Evolutionary conservation across 2,797 vertebrate genomes (phyloP).

Genomic region (Podarcis lilfordi): DNA sequence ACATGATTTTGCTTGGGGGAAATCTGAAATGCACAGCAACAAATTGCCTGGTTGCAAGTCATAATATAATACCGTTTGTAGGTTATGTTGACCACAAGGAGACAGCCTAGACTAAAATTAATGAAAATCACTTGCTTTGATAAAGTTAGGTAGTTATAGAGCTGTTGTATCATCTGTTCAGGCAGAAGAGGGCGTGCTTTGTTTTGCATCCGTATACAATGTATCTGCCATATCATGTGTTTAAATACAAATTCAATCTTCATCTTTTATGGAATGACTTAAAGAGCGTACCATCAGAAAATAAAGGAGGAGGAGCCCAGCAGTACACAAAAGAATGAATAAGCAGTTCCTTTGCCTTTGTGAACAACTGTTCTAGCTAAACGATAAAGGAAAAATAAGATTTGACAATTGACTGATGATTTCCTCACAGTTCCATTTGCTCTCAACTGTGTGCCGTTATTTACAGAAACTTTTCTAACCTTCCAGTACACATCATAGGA

Average conservation of each 20-base stretch:
- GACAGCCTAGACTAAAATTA: slow-evolving; percentile 55
- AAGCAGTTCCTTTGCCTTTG: slow-evolving; percentile 32
- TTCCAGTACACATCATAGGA: slow-evolving; percentile 15
- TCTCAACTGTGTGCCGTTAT: slow-evolving; percentile 43
- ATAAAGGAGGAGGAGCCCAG: slow-evolving; percentile 44
- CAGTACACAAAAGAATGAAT: slow-evolving; percentile 30
- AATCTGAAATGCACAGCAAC: slow-evolving; percentile 19
- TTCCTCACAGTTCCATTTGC: slow-evolving; percentile 37
- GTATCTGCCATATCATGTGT: slow-evolving; percentile 20
- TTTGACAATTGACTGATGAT: background rate
- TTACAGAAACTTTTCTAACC: slow-evolving; percentile 58
- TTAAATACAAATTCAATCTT: slow-evolving; percentile 42
- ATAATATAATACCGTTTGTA: background rate
- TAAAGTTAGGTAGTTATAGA: slow-evolving; percentile 22
- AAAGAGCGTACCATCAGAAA: slow-evolving; percentile 28
- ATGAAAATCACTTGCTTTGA: slow-evolving; percentile 19
- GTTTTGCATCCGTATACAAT: slow-evolving; percentile 11
- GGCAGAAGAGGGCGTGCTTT: slow-evolving; percentile 9
- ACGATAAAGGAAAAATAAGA: slow-evolving; percentile 4
- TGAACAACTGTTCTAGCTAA: slow-evolving; percentile 36
- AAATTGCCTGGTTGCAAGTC: slow-evolving; percentile 4
- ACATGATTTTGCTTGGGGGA: background rate
- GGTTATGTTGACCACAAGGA: slow-evolving; percentile 53
- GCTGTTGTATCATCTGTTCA: background rate
- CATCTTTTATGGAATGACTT: slow-evolving; percentile 42